phyloP scores from a whole-genome alignment of 2,888 invertebrate species.

The Cistogaster globosa region DNA sequence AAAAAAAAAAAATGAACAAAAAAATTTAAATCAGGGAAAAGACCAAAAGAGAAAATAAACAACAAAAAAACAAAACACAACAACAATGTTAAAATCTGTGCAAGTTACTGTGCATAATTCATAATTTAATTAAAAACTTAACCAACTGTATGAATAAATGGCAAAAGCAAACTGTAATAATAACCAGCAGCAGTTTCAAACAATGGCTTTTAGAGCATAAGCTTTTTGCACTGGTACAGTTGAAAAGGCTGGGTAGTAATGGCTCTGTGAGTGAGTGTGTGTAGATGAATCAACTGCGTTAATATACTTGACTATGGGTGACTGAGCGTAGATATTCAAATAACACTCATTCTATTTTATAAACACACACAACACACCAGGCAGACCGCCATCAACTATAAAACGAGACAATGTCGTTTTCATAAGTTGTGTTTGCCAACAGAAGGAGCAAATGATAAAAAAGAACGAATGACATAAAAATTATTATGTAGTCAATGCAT shows the following conservation, averaged over 20 bases:
- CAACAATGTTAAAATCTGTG: constrained; percentile 76
- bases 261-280: background rate
- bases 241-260: background rate
- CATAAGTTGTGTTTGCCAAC: background rate
- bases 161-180: constrained; percentile 26
- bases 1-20: background rate
- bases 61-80: constrained; percentile 6
- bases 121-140: constrained; percentile 82
- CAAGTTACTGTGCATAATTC: constrained; percentile 82
- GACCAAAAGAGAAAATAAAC: background rate
- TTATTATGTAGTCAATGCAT: constrained; percentile 9
- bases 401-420: constrained; percentile 25
- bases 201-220: constrained; percentile 50
- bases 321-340: constrained; percentile 41
- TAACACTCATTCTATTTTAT: background rate
- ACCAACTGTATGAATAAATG: constrained; percentile 79
- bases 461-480: background rate
- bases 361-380: background rate
- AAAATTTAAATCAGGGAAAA: background rate
- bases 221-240: constrained; percentile 27
- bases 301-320: constrained; percentile 42
- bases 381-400: background rate
- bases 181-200: constrained; percentile 40
- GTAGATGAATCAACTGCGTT: constrained; percentile 19
- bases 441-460: background rate